Percentiles rank a stretch among this genome's conserved stretches.
Conservation (phyloP, 92 coral and sea anemone species). For the Zoanthus sociatus region DNA sequence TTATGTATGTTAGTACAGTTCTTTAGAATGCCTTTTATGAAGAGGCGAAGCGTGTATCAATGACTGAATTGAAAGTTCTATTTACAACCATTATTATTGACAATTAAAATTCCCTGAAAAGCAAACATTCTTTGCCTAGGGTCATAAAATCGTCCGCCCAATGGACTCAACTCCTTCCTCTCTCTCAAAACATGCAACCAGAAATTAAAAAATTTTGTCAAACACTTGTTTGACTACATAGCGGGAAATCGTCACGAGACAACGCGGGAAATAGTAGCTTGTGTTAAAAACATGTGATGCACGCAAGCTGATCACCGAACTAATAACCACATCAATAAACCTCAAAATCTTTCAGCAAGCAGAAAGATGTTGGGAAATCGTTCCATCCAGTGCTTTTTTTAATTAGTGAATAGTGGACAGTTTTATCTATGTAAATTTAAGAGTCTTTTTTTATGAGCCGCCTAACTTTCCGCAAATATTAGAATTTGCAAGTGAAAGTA, state of each 20-base stretch:
- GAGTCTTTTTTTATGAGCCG: neutral
- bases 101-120: too few species aligned
- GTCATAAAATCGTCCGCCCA: too few species aligned
- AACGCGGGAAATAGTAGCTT: too few species aligned
- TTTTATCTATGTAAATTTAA: neutral
- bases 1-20: too few species aligned
- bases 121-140: too few species aligned
- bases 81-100: neutral
- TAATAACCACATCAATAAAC: neutral
- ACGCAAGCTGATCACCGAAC: too few species aligned
- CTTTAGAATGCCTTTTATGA: too few species aligned
- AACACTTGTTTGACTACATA: too few species aligned
- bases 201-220: too few species aligned
- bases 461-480: neutral
- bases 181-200: neutral
- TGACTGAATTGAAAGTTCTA: neutral
- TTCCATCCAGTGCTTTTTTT: neutral
- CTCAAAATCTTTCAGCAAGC: neutral
- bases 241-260: too few species aligned
- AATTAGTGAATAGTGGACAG: neutral
- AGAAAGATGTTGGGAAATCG: neutral
- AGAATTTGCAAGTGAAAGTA: neutral
- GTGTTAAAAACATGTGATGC: too few species aligned
- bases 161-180: neutral
- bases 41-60: too few species aligned